Evolutionary conservation across 2,113 vertebrate species (phyloP), one percentile per base, ranked within the genome.

Genomic region (Callospermophilus lateralis): DNA sequence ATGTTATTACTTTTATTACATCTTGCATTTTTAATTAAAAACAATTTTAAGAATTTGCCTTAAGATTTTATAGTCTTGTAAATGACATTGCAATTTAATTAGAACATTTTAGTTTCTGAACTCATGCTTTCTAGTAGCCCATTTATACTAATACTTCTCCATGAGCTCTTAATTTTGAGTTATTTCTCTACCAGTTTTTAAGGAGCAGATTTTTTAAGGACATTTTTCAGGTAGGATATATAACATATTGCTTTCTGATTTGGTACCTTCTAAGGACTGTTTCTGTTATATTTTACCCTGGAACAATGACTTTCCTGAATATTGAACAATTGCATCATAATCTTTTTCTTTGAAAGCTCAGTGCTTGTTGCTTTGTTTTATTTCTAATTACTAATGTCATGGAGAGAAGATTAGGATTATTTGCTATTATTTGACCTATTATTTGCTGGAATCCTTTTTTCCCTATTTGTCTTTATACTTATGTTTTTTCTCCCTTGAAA

Each of bases 21-120:
- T 51, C 90, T 92, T 89, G 2, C 8, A 83, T 77, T 95, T 96
- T 86, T 68, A 96, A 87, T 80, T 10, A 81, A 80, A 92, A 90
- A 30, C 11, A 74, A 0, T 58, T 89, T 86, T 48, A 53, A 93
- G 70, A 70, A 48, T 85, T 84, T 81, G 8, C 28, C n/a, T 94
- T 58, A 61, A 42, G 19, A 26, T 89, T 74, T 92, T 80, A 10
- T 12, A 32, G 16, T 58, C 45, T 63, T 76, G 79, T 48, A 84
- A 51, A 73, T 92, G 34, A 24, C 22, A 53, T 79, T 92, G 74
- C 42, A 93, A 86, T 92, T 92, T 97, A 65, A 76, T 80, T 51
- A 77, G 37, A 89, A 53, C 9, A 30, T 89, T 77, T 94, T 86
- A 34, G 16, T 91, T 96, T 90, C 34, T 87, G 65, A 73, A 58